Evolutionary conservation across 2,888 invertebrate genomes (phyloP), one percentile per base, ranked within the genome.

Genomic region (Harpalus rubripes): DNA sequence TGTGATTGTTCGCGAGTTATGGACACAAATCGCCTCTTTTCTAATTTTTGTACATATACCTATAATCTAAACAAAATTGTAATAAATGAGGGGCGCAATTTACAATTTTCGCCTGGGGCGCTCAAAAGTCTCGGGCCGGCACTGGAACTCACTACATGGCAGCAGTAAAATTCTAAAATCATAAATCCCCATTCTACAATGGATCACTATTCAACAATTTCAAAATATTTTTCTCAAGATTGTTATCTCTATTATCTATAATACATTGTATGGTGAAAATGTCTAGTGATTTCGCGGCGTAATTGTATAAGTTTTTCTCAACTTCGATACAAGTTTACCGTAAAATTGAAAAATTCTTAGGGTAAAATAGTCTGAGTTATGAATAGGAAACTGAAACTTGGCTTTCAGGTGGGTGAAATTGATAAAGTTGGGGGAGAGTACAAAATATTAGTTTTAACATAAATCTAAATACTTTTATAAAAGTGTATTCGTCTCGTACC

Each of bases 381-480:
- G 44, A 52, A 52, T 52, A 52, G 44, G 44, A 52, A 52, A 52
- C 32, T 32, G 32, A 32, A 32, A 32, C 32, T 32, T 32, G 32
- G 32, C 32, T 32, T 32, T 32, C 6, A 32, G 44, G 8, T 52
- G 44, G 44, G 12, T 52, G 44, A 52, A 52, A 52, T 52, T 52
- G 44, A 52, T 52, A 52, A 68, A 68, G 68, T 39, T 26, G 1
- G n/a, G 26, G 15, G 65, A 65, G 32, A 68, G 72, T 44, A 52
- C 18, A 44, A 74, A 74, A 44, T 74, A 74, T 74, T 74, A 74
- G 44, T 74, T 74, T 41, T 2, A 74, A 74, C 72, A 74, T 74
- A 74, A 74, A 74, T 74, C 72, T 74, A 44, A 74, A 74, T 74
- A 16, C 44, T 74, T 74, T 32, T 15, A 74, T 15, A 74, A 74